Evolutionary conservation across 2,888 invertebrate genomes (phyloP), one percentile per base, ranked within the genome.

Genomic region (Poecilobothrus nobilitatus): DNA sequence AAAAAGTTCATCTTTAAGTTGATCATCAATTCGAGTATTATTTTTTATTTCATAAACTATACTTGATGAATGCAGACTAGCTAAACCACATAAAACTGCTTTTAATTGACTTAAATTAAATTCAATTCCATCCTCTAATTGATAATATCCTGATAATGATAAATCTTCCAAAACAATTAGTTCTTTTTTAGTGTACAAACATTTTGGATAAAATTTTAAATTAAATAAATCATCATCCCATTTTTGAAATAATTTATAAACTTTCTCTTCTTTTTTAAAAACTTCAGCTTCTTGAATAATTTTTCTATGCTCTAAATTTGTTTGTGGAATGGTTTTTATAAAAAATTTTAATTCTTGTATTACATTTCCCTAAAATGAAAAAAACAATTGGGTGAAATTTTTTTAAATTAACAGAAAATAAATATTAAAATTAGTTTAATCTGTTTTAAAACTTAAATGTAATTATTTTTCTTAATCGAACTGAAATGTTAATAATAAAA

Each of bases 101-200:
- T 76, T 73, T 22, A 83, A 74, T 67, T 83, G 79, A 15, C 75
- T 69, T 9, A 79, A 72, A 70, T 74, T 77, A 2, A 82, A 74
- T 15, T 75, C 76, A 0, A 71, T 68, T 0, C 70, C 68, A 4
- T 73, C n/a, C 0, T 73, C 68, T 27, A 76, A 3, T 0, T 75
- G 70, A 1, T 69, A 73, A 70, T 77, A 79, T 0, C 76, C 76
- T 68, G 75, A 33, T 34, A 76, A 75, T 18, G 73, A 72, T 22
- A 84, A 74, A 75, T 84, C 81, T 74, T 84, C 81, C 73, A 83
- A 76, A 2, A 84, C 80, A 67, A 81, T 77, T 5, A 79, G 73
- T 74, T 81, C 77, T 12, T 77, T 72, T 8, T 79, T 78, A 0
- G 74, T 72, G 33, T 78, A 77, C 68, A 78, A 82, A 71, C 80